These are phyloP conservation scores for Lagria hirta DNA, from an alignment of 2,888 invertebrate species.

Conservation along the genomic window DNA sequence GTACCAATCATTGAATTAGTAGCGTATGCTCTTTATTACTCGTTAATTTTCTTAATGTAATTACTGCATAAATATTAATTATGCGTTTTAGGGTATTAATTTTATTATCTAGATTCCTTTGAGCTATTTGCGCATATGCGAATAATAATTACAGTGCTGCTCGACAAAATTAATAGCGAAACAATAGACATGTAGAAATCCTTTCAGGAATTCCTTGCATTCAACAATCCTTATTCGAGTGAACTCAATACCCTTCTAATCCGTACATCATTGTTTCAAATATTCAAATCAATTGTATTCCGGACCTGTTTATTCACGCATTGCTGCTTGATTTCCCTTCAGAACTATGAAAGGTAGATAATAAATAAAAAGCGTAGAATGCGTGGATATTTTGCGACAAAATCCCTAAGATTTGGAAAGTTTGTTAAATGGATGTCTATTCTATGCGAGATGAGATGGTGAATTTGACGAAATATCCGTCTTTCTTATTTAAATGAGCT, in stretches of 20 bases:
- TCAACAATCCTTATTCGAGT: slow-evolving; percentile 35
- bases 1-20: too few relatives aligned
- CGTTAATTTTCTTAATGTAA: too few relatives aligned
- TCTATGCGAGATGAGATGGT: slow-evolving; percentile 33
- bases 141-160: slow-evolving; percentile 39
- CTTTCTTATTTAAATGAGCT: slow-evolving; percentile 32
- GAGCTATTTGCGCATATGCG: slow-evolving; percentile 28
- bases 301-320: slow-evolving; percentile 25
- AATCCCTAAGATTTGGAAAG: too few relatives aligned
- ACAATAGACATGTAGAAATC: slow-evolving; percentile 42
- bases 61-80: too few relatives aligned
- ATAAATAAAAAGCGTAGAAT: too few relatives aligned
- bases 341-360: too few relatives aligned
- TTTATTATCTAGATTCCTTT: slow-evolving; percentile 7
- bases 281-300: slow-evolving; percentile 33
- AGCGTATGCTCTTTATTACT: too few relatives aligned
- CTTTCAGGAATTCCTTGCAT: slow-evolving; percentile 38
- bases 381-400: too few relatives aligned
- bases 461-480: slow-evolving; percentile 26
- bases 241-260: slow-evolving; percentile 32
- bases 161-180: slow-evolving; percentile 41
- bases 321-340: slow-evolving; percentile 21
- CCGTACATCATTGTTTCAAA: slow-evolving; percentile 35
- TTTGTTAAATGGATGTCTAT: slow-evolving; percentile 35
- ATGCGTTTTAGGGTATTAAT: slow-evolving; percentile 2